Conservation (phyloP, 2,113 vertebrate species). For the Symphodus melops region DNA sequence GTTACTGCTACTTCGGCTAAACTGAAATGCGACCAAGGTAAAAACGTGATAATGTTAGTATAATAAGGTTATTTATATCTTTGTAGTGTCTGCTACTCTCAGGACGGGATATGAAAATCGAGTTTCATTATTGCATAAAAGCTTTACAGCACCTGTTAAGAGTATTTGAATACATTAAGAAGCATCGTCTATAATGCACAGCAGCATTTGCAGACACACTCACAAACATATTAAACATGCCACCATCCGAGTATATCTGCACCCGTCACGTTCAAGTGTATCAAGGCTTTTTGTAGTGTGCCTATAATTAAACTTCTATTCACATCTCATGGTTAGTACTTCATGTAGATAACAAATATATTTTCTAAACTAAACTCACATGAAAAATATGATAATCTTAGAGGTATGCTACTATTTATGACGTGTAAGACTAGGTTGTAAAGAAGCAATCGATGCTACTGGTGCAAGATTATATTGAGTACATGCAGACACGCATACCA, state of each 20-base stretch:
- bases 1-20: slow-evolving; percentile 10
- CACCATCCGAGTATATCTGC: slow-evolving; percentile 11
- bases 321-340: slow-evolving; percentile 39
- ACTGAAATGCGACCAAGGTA: slow-evolving; percentile 36
- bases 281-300: slow-evolving; percentile 40
- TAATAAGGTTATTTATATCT: slow-evolving; percentile 37
- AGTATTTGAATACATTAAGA: slow-evolving; percentile 44
- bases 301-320: slow-evolving; percentile 32
- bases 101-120: slow-evolving; percentile 61
- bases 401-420: slow-evolving; percentile 29
- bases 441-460: slow-evolving; percentile 29
- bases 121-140: slow-evolving; percentile 72
- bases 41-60: slow-evolving; percentile 50
- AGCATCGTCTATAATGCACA: slow-evolving; percentile 17
- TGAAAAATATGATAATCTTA: slow-evolving; percentile 13
- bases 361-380: slow-evolving; percentile 17
- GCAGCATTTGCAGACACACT: slow-evolving; percentile 1
- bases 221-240: not conserved
- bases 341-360: slow-evolving; percentile 33
- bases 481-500: slow-evolving; percentile 23
- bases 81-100: slow-evolving; percentile 43
- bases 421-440: slow-evolving; percentile 51
- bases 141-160: slow-evolving; percentile 58
- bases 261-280: slow-evolving; percentile 15
- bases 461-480: slow-evolving; percentile 4